A percentile compares a stretch with the other conserved stretches of the same genome.
These are phyloP conservation scores for Chymomyza costata DNA, from an alignment of 1,140 invertebrate genomes.

Conservation along the genomic window DNA sequence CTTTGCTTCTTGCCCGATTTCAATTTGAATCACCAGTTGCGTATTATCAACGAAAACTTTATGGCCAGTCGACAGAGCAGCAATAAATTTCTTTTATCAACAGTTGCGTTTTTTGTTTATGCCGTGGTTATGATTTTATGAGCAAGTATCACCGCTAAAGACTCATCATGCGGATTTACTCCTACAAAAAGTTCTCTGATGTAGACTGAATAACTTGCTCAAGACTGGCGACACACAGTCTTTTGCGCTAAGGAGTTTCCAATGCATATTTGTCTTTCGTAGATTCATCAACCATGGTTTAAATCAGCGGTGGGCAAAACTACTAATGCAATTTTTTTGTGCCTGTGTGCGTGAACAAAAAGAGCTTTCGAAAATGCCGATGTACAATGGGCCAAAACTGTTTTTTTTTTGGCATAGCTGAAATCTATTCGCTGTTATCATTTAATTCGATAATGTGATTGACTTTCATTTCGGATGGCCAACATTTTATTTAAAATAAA, in stretches of 20 bases:
- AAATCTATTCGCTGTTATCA: too few relatives aligned
- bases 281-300: too few relatives aligned
- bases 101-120: slow-evolving; percentile 48
- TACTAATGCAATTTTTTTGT: too few relatives aligned
- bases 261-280: too few relatives aligned
- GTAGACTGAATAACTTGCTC: slow-evolving; percentile 27
- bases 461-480: too few relatives aligned
- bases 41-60: slow-evolving; percentile 66
- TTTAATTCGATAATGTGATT: too few relatives aligned
- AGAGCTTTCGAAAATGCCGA: too few relatives aligned
- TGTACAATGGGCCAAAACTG: too few relatives aligned
- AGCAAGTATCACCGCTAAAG: slow-evolving; percentile 47
- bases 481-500: too few relatives aligned
- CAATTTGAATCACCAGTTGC: slow-evolving; percentile 67
- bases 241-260: slow-evolving; percentile 51
- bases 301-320: too few relatives aligned
- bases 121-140: slow-evolving; percentile 33
- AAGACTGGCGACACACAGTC: not conserved
- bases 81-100: slow-evolving; percentile 2
- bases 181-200: slow-evolving; percentile 3
- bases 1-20: slow-evolving; percentile 66
- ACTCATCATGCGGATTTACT: slow-evolving; percentile 4
- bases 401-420: too few relatives aligned
- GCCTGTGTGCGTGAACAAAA: too few relatives aligned
- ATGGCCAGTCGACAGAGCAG: slow-evolving; percentile 32